phyloP scores from a whole-genome alignment of 2,797 vertebrate genomes.

The Ciconia nigra region DNA sequence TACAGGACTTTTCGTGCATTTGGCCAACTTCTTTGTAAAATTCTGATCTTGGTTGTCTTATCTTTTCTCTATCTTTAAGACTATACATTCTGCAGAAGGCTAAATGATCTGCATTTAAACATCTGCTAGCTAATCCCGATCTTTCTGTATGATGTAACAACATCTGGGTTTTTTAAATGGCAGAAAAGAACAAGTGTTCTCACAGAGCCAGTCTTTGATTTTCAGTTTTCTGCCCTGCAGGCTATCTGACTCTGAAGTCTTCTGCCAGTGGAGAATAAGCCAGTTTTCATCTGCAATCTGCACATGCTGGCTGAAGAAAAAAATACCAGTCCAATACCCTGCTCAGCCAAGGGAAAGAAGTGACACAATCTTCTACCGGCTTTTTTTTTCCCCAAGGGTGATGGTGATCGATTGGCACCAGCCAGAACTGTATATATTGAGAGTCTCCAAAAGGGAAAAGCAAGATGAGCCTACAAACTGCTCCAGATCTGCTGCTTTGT shows the following conservation, averaged over 20 bases:
- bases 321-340: background rate
- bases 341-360: background rate
- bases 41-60: background rate
- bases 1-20: background rate
- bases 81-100: background rate
- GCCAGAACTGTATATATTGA: background rate
- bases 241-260: background rate
- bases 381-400: background rate
- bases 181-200: slow-evolving; percentile 11
- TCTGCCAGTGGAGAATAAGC: background rate
- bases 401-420: background rate
- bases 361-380: background rate
- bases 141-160: background rate
- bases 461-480: background rate
- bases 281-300: background rate
- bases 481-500: background rate
- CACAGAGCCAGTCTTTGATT: slow-evolving; percentile 1
- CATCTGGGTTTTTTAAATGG: background rate
- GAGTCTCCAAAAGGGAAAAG: background rate
- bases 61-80: background rate
- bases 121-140: background rate
- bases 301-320: background rate
- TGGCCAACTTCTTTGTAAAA: background rate
- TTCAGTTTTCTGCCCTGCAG: slow-evolving; percentile 27
- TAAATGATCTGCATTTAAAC: background rate